Percentiles rank a stretch among this genome's conserved stretches.
Conservation (phyloP, 2,888 invertebrate genomes). For the Torymus tubicola region DNA sequence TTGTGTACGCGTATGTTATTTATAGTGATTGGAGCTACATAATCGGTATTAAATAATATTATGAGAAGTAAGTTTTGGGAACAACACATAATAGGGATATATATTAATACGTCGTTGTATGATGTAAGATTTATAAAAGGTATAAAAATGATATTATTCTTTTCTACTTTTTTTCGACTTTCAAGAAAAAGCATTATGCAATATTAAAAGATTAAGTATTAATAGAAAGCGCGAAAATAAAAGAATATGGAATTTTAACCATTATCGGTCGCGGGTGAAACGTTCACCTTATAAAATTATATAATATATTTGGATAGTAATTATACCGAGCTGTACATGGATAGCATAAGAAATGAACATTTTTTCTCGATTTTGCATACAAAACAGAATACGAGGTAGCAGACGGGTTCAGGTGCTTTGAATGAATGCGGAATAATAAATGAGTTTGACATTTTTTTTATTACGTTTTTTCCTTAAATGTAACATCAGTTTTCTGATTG, state of each 20-base stretch:
- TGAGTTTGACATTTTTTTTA: too few species aligned
- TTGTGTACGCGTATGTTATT: too few species aligned
- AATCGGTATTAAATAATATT: too few species aligned
- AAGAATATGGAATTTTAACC: slow-evolving; percentile 6
- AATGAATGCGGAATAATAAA: too few species aligned
- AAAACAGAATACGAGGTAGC: slow-evolving; percentile 19
- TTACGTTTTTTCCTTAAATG: too few species aligned
- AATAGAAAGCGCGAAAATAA: slow-evolving; percentile 25
- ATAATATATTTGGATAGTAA: slow-evolving; percentile 29
- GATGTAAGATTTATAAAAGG: not conserved
- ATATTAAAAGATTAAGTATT: not conserved
- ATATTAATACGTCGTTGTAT: not conserved
- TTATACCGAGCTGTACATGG: slow-evolving; percentile 7
- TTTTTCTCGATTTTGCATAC: slow-evolving; percentile 7
- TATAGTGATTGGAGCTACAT: too few species aligned
- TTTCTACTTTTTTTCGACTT: not conserved
- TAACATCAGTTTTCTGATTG: too few species aligned
- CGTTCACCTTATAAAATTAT: slow-evolving; percentile 4
- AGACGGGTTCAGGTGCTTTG: too few species aligned
- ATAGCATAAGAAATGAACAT: slow-evolving; percentile 14
- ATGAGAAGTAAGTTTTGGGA: too few species aligned
- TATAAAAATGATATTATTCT: not conserved
- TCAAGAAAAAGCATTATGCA: not conserved
- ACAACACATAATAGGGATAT: too few species aligned
- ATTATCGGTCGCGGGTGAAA: slow-evolving; percentile 1